phyloP scores from a whole-genome alignment of 2,888 invertebrate genomes.

The Chirona hameri region DNA sequence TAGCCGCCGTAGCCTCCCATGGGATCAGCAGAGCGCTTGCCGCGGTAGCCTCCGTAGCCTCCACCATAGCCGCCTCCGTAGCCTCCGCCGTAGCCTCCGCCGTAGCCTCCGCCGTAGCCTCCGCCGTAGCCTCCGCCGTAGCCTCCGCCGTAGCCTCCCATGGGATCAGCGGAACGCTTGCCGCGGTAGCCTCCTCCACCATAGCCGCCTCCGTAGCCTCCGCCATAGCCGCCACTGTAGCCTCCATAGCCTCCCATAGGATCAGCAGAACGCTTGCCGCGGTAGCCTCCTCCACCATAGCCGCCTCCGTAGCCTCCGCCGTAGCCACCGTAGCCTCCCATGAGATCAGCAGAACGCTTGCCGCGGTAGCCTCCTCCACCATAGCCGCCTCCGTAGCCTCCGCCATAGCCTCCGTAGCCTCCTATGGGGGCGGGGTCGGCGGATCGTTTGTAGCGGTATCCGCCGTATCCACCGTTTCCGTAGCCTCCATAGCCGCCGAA shows the following conservation, averaged over 20 bases:
- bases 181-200: too few relatives aligned
- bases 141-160: constrained; percentile 35
- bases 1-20: too few relatives aligned
- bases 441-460: too few relatives aligned
- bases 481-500: constrained; percentile 39
- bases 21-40: too few relatives aligned
- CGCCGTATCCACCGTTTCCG: too few relatives aligned
- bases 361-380: constrained; percentile 43
- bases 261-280: too few relatives aligned
- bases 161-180: too few relatives aligned
- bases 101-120: constrained; percentile 37
- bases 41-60: too few relatives aligned
- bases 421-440: too few relatives aligned
- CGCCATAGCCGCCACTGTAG: constrained; percentile 36
- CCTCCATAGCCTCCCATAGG: constrained; percentile 34
- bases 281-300: constrained; percentile 37
- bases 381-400: constrained; percentile 43
- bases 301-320: constrained; percentile 34
- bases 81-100: constrained; percentile 33
- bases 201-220: constrained; percentile 41
- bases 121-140: constrained; percentile 34
- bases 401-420: constrained; percentile 37
- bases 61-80: constrained; percentile 37
- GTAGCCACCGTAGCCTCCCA: constrained; percentile 34
- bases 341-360: not conserved